A percentile compares a stretch with the other conserved stretches of the same genome.
These are phyloP conservation scores for Aphidius ervi DNA, from an alignment of 1,140 invertebrate genomes.

Conservation along the genomic window DNA sequence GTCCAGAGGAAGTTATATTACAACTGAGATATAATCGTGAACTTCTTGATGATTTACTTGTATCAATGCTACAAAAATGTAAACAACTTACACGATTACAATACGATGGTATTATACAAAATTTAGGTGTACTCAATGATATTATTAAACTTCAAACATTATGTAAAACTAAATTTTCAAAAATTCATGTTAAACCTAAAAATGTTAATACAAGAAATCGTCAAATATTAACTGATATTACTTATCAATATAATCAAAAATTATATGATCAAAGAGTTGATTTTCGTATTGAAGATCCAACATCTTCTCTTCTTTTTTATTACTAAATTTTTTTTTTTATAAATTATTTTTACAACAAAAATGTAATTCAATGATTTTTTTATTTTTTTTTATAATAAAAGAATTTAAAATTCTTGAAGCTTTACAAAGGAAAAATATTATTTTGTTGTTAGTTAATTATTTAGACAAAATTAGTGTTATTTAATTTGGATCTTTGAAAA, in stretches of 20 bases:
- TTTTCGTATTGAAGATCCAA: constrained; percentile 47
- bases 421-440: too few species aligned
- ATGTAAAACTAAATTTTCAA: constrained; percentile 41
- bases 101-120: constrained; percentile 49
- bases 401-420: too few species aligned
- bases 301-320: constrained; percentile 12
- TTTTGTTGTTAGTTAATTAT: too few species aligned
- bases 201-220: constrained; percentile 40
- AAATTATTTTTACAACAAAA: neutral
- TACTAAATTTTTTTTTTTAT: neutral
- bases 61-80: constrained; percentile 43
- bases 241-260: constrained; percentile 38
- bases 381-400: too few species aligned
- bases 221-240: constrained; percentile 39
- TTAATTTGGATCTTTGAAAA: too few species aligned
- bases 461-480: too few species aligned
- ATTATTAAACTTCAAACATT: constrained; percentile 47
- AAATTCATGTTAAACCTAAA: constrained; percentile 45
- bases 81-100: constrained; percentile 45
- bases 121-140: constrained; percentile 43
- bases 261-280: constrained; percentile 43
- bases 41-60: constrained; percentile 47
- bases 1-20: constrained; percentile 45
- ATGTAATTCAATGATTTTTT: neutral
- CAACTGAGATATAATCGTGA: constrained; percentile 49